phyloP scores from a whole-genome alignment of 2,113 vertebrate genomes.

The Etheostoma cragini region DNA sequence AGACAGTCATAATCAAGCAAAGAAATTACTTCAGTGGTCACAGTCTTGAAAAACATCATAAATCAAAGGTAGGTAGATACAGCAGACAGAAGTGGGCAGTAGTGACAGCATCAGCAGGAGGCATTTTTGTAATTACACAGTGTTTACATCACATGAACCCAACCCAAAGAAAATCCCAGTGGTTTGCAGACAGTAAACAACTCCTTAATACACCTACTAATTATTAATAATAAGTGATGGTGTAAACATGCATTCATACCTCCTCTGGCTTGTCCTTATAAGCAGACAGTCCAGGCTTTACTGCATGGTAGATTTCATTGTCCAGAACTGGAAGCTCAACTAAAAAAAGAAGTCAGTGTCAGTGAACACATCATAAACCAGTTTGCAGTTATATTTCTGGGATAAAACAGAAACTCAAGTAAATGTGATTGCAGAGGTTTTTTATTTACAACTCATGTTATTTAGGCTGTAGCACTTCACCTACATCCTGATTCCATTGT shows the following conservation, averaged over 20 bases:
- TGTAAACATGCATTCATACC: conserved; percentile 81
- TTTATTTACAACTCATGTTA: background rate
- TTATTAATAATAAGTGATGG: conserved; percentile 55
- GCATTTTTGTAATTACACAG: conserved; percentile 61
- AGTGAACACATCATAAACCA: conserved; percentile 28
- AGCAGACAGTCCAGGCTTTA: conserved; percentile 96
- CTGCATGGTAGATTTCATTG: conserved; percentile 95
- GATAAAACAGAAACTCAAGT: conserved; percentile 13
- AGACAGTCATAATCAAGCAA: background rate
- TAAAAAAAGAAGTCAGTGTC: conserved; percentile 52
- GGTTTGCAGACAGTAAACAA: conserved; percentile 36
- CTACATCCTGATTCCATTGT: conserved; percentile 42
- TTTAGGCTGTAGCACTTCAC: conserved; percentile 43
- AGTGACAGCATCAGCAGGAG: conserved; percentile 42
- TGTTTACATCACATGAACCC: conserved; percentile 63
- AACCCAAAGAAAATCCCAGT: conserved; percentile 59
- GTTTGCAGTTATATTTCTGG: background rate
- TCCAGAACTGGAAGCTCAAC: conserved; percentile 91
- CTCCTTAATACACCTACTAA: conserved; percentile 48
- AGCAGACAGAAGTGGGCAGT: conserved; percentile 26
- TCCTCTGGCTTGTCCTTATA: conserved; percentile 92
- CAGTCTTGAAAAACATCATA: conserved; percentile 9
- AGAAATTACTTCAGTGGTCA: background rate
- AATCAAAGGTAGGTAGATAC: background rate
- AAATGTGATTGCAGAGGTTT: conserved; percentile 27